Percentiles rank a stretch among this genome's conserved stretches.
Conservation (phyloP, 2,113 vertebrate species). For the Chlamydotis undulata region DNA sequence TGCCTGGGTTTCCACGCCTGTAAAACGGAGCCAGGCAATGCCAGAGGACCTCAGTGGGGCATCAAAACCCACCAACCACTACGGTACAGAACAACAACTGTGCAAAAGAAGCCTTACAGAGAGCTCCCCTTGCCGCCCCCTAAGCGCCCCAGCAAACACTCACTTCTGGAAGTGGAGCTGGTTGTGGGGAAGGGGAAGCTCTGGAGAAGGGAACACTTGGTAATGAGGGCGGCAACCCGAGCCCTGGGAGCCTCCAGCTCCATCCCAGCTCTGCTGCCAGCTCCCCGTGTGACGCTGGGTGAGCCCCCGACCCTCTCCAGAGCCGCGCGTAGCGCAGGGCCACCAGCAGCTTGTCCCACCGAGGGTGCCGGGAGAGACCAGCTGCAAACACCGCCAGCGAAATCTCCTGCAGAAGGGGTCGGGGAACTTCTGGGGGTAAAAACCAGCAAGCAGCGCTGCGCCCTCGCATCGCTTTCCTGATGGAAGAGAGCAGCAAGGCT, state of each 20-base stretch:
- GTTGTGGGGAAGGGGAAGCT: not conserved
- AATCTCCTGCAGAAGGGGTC: rapidly evolving
- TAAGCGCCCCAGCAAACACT: not conserved
- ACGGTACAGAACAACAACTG: rapidly evolving
- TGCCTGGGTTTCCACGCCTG: not conserved
- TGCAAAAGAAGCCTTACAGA: not conserved
- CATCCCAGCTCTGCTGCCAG: not conserved
- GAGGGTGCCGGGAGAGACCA: not conserved
- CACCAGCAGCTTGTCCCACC: not conserved
- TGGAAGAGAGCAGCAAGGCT: not conserved
- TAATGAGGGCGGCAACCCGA: not conserved
- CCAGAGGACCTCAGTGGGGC: not conserved
- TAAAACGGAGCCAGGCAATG: not conserved
- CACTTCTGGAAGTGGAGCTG: not conserved
- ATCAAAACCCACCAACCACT: not conserved
- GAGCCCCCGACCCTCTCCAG: not conserved
- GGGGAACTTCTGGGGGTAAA: not conserved
- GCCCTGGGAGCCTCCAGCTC: slow-evolving; percentile 45
- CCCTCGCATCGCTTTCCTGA: too few species aligned
- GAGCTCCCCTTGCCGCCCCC: not conserved
- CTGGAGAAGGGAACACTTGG: not conserved
- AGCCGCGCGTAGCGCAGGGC: rapidly evolving
- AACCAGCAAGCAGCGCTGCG: rapidly evolving
- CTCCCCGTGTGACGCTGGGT: not conserved
- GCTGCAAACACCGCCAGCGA: not conserved